phyloP scores from a whole-genome alignment of 2,888 invertebrate species.

The Acleris holmiana region DNA sequence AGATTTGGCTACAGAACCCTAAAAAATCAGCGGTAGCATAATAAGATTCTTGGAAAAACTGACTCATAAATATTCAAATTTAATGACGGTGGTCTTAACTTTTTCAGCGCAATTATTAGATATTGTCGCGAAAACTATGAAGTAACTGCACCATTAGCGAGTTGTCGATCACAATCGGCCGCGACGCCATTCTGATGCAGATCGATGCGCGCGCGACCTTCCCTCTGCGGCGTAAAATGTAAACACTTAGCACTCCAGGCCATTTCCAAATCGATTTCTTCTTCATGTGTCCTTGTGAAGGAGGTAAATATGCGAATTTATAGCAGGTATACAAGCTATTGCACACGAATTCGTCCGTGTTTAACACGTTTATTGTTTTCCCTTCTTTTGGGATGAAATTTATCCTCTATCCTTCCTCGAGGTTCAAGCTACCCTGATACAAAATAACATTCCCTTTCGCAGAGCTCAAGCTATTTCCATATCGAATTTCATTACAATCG shows the following conservation, averaged over 20 bases:
- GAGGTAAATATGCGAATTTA: constrained; percentile 44
- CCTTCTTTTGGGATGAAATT: too few relatives aligned
- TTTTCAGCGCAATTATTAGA: constrained; percentile 20
- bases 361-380: too few relatives aligned
- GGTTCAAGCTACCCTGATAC: too few relatives aligned
- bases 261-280: constrained; percentile 59
- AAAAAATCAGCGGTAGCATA: too few relatives aligned
- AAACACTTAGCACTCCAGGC: constrained; percentile 19
- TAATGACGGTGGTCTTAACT: neutral
- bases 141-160: constrained; percentile 30
- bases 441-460: too few relatives aligned
- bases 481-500: too few relatives aligned
- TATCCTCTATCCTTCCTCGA: too few relatives aligned
- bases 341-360: too few relatives aligned
- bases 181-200: constrained; percentile 62
- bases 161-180: constrained; percentile 38
- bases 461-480: too few relatives aligned
- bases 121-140: constrained; percentile 33
- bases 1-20: too few relatives aligned
- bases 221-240: constrained; percentile 4
- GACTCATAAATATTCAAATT: constrained; percentile 1
- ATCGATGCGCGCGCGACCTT: constrained; percentile 49
- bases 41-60: neutral
- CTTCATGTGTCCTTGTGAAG: constrained; percentile 50
- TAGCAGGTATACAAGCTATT: neutral